Conservation (phyloP, 1,140 invertebrate species). For the Euura saliciscinereae region DNA sequence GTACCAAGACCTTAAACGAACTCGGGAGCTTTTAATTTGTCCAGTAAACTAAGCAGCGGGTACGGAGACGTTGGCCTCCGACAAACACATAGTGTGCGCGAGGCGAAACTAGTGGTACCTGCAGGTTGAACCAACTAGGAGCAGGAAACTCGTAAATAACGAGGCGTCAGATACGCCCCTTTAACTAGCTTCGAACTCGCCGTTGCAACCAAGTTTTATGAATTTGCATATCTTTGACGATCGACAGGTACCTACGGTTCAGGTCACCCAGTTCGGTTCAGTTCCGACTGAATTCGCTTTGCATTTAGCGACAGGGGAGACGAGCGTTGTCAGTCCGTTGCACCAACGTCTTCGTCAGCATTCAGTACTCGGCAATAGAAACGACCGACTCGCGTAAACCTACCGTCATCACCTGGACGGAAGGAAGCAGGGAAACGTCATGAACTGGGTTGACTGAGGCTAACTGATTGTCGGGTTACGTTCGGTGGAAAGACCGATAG, state of each 20-base stretch:
- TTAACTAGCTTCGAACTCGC: not conserved
- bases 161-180: not conserved
- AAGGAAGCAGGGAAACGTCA: not conserved
- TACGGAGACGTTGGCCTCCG: not conserved
- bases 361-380: not conserved
- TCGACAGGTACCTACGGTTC: not conserved
- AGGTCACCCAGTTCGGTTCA: not conserved
- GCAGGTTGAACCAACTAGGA: not conserved
- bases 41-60: not conserved
- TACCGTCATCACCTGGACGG: not conserved
- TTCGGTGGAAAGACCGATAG: not conserved
- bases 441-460: not conserved
- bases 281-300: not conserved
- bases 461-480: not conserved
- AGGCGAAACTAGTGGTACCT: no score
- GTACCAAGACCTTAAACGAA: not conserved
- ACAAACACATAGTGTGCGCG: no score
- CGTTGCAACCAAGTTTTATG: not conserved
- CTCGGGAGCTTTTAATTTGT: not conserved
- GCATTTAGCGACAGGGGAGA: not conserved
- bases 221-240: not conserved
- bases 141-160: not conserved
- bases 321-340: not conserved
- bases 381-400: not conserved
- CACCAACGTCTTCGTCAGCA: not conserved